Percentiles rank a stretch among this genome's conserved stretches.
These are phyloP conservation scores for Platycnemis pennipes DNA, from an alignment of 2,888 invertebrate genomes.

Conservation along the genomic window DNA sequence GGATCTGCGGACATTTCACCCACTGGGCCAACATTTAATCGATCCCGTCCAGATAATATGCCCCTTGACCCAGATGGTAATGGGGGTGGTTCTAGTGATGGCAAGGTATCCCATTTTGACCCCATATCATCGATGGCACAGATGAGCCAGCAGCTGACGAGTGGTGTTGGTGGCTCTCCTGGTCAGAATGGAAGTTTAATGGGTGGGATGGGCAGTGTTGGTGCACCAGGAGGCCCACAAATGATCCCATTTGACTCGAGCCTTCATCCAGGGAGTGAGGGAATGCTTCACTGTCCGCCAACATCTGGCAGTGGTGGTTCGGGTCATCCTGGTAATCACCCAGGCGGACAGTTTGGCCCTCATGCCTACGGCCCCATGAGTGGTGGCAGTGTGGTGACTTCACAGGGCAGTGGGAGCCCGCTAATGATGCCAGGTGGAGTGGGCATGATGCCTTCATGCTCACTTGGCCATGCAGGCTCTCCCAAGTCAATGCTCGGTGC, in stretches of 20 bases:
- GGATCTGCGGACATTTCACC: conserved; percentile 77
- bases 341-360: conserved; percentile 32
- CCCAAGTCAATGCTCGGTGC: conserved; percentile 69
- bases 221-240: conserved; percentile 70
- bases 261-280: conserved; percentile 67
- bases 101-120: conserved; percentile 87
- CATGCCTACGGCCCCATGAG: conserved; percentile 31
- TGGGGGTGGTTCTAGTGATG: conserved; percentile 72
- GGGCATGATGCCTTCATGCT: conserved; percentile 63
- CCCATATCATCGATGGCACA: conserved; percentile 96
- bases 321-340: conserved; percentile 20
- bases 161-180: conserved; percentile 84
- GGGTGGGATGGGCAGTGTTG: conserved; percentile 75
- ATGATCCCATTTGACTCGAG: conserved; percentile 80
- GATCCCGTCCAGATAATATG: conserved; percentile 76
- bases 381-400: conserved; percentile 20
- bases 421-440: conserved; percentile 66
- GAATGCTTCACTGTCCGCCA: conserved; percentile 46
- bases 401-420: conserved; percentile 49
- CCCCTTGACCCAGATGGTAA: conserved; percentile 77
- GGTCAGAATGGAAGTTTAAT: conserved; percentile 79
- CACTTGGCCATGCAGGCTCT: conserved; percentile 70
- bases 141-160: conserved; percentile 96
- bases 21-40: conserved; percentile 78
- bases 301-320: conserved; percentile 22